phyloP scores from a whole-genome alignment of 2,797 vertebrate genomes.

The Clarias platycephalus region DNA sequence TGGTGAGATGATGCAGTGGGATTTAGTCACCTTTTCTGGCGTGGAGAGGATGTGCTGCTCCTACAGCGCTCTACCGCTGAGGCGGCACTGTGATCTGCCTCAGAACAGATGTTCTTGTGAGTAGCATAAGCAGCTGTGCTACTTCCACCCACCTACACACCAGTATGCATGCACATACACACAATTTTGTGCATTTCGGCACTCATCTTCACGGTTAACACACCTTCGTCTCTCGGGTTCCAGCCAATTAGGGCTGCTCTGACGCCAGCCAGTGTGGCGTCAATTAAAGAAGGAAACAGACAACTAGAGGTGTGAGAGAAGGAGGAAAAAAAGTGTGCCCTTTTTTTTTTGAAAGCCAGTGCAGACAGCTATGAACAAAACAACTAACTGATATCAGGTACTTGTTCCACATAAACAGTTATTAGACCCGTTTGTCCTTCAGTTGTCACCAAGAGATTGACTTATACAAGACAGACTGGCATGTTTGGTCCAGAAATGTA shows the following conservation, averaged over 20 bases:
- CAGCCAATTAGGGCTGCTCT: conserved; percentile 47
- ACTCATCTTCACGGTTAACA: conserved; percentile 26
- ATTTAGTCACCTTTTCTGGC: conserved; percentile 30
- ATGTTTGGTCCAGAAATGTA: conserved; percentile 42
- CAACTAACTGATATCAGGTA: not conserved
- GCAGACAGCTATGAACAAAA: not conserved
- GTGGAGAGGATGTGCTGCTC: conserved; percentile 20
- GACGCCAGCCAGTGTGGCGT: conserved; percentile 30
- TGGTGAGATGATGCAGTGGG: conserved; percentile 15
- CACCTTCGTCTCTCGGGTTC: conserved; percentile 42
- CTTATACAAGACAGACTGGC: conserved; percentile 25
- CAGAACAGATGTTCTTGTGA: conserved; percentile 52
- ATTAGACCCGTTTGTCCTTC: not conserved
- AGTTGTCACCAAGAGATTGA: not conserved
- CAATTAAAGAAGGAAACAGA: conserved; percentile 35
- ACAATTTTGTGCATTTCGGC: not conserved
- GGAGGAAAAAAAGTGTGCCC: conserved; percentile 7
- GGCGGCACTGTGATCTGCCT: conserved; percentile 39
- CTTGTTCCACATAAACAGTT: not conserved
- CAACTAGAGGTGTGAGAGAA: conserved; percentile 13
- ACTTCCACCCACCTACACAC: conserved; percentile 7
- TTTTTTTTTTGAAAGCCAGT: conserved; percentile 19
- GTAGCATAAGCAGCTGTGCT: conserved; percentile 45
- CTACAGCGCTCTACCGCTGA: conserved; percentile 37
- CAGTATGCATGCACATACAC: conserved; percentile 1